Base-by-base conservation (phyloP, 2,797 vertebrate genomes). In the Acanthis flammea region DNA sequence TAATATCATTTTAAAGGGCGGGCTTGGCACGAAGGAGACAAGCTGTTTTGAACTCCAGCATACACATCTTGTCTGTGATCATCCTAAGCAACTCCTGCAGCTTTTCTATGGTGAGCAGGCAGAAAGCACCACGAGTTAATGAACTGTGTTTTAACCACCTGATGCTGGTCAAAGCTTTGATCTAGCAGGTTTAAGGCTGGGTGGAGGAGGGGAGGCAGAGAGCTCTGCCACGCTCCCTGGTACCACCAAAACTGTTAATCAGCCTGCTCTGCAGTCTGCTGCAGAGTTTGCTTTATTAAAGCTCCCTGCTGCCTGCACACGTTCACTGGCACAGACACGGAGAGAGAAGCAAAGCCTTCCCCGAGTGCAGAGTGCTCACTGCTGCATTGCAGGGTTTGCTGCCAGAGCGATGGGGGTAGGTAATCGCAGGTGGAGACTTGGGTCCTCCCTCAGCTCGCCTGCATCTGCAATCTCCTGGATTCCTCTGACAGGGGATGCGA, bases 321-420 rank as follows among this genome's bases (percentile, higher is more conserved):
- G 79, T 97, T 97, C 90, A 41, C 95, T 97, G 92, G 90, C 95
- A 95, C 96, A 94, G 94, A 72, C 90, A 92, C 6, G 31, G 58
- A 67, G 93, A 95, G 93, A 92, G 89, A 83, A 92, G 95, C 93
- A 95, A 95, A 91, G 71, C 47, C 94, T 93, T 95, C 81, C 80
- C 89, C 85, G 50, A 96, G 95, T 41, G 90, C 88, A 96, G 86
- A 92, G 80, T 14, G 63, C 75, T 92, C 62, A 19, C 74, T 96
- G 91, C 97, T 97, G 97, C 96, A 97, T 96, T 97, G 97, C 97
- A 97, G 97, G 88, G 94, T 92, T 87, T 91, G 53, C 94, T 93
- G 95, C 88, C 94, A 92, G 9, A 78, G 35, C 19, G 77, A 77
- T 31, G 84, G 77, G 89, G 78, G 87, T 90, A 95, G 86, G 84